phyloP scores from a whole-genome alignment of 1,140 invertebrate genomes.

The Diachasma alloeum region DNA sequence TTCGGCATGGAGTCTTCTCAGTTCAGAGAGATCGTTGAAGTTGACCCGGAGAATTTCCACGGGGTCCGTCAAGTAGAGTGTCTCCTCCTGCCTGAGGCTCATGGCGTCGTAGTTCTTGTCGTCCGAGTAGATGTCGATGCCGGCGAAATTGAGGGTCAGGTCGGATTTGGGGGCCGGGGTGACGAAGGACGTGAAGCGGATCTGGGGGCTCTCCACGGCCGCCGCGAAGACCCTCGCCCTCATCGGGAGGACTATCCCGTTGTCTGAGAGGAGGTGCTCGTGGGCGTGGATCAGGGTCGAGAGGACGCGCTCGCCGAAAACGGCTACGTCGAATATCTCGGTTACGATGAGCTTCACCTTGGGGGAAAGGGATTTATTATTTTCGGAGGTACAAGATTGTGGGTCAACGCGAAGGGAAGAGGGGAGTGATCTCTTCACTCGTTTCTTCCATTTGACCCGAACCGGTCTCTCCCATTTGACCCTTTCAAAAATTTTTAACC shows the following conservation, averaged over 20 bases:
- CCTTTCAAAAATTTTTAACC: too few relatives aligned
- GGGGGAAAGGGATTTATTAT: too few relatives aligned
- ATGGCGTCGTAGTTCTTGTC: conserved; percentile 76
- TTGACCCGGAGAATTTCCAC: conserved; percentile 69
- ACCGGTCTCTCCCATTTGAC: too few relatives aligned
- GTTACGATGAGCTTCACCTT: conserved; percentile 75
- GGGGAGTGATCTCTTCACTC: too few relatives aligned
- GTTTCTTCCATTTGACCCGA: too few relatives aligned
- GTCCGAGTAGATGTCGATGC: conserved; percentile 43
- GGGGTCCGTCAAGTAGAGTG: conserved; percentile 70
- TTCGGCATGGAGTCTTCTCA: conserved; percentile 59
- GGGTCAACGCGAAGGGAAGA: too few relatives aligned
- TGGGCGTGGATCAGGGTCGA: conserved; percentile 75
- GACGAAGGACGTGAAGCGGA: conserved; percentile 48
- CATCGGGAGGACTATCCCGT: conserved; percentile 69
- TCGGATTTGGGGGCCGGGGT: conserved; percentile 6
- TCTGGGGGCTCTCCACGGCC: conserved; percentile 59
- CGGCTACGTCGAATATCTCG: conserved; percentile 81
- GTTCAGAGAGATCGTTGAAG: conserved; percentile 70
- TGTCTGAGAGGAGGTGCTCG: conserved; percentile 65
- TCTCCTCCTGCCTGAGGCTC: conserved; percentile 69
- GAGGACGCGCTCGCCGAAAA: conserved; percentile 79
- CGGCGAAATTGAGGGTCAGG: conserved; percentile 41
- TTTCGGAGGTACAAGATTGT: too few relatives aligned
- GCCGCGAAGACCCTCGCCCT: conserved; percentile 72